Evolutionary conservation across 2,888 invertebrate genomes (phyloP).

Genomic region (Oligia latruncula): DNA sequence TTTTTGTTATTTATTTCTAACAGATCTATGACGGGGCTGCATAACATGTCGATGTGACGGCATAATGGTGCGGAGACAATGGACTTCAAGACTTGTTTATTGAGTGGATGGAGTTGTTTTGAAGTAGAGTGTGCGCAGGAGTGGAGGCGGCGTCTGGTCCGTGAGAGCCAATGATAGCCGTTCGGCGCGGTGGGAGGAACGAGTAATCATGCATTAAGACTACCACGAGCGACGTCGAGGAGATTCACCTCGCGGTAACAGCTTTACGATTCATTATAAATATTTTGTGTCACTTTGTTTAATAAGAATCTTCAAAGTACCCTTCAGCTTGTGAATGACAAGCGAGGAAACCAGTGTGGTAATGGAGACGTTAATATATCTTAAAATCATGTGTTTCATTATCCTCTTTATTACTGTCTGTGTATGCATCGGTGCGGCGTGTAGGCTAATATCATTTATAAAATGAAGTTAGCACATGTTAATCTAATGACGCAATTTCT

Average conservation of each 20-base stretch:
- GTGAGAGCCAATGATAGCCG: slow-evolving; percentile 85
- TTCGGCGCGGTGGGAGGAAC: slow-evolving; percentile 85
- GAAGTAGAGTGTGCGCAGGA: slow-evolving; percentile 86
- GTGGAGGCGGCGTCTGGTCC: slow-evolving; percentile 86
- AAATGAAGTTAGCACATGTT: background rate
- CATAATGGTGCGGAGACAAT: slow-evolving; percentile 87
- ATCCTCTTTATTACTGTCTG: slow-evolving; percentile 30
- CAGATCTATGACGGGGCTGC: slow-evolving; percentile 83
- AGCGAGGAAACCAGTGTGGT: slow-evolving; percentile 60
- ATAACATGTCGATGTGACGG: slow-evolving; percentile 82
- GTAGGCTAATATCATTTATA: slow-evolving; percentile 14
- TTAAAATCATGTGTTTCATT: slow-evolving; percentile 42
- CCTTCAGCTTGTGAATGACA: slow-evolving; percentile 70
- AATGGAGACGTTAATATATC: slow-evolving; percentile 72
- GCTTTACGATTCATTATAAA: slow-evolving; percentile 77
- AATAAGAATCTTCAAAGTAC: slow-evolving; percentile 65
- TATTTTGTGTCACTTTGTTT: slow-evolving; percentile 71
- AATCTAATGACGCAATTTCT: slow-evolving; percentile 15
- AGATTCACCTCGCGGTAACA: slow-evolving; percentile 80
- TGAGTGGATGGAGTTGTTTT: slow-evolving; percentile 88
- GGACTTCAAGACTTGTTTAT: slow-evolving; percentile 89
- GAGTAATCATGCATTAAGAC: slow-evolving; percentile 85
- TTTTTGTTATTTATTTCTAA: slow-evolving; percentile 80
- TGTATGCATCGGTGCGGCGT: background rate
- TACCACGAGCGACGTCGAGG: slow-evolving; percentile 73